Conservation (phyloP, 2,113 vertebrate species). For the Periophthalmus modestus region DNA sequence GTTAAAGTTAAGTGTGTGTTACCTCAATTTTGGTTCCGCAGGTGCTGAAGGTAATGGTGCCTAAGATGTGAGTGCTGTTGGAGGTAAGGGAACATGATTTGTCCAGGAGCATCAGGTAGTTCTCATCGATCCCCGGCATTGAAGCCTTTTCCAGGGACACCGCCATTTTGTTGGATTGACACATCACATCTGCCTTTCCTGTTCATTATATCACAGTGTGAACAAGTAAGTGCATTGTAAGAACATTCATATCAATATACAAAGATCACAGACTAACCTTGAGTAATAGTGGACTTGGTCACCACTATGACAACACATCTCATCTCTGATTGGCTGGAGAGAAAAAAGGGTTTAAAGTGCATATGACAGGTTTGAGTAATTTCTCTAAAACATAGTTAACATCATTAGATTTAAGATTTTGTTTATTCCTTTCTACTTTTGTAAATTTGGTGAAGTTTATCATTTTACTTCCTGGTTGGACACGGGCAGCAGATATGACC, state of each 20-base stretch:
- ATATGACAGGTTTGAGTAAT: neutral
- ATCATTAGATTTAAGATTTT: too few relatives aligned
- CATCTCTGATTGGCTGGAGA: slow-evolving; percentile 75
- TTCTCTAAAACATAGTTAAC: neutral
- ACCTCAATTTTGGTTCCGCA: slow-evolving; percentile 75
- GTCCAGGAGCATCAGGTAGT: slow-evolving; percentile 66
- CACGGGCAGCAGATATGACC: too few relatives aligned
- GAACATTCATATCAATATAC: too few relatives aligned
- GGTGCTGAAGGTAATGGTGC: slow-evolving; percentile 62
- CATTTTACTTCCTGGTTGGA: too few relatives aligned
- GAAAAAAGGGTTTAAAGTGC: neutral
- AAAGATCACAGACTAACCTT: slow-evolving; percentile 55
- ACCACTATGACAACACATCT: slow-evolving; percentile 70
- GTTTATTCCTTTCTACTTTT: too few relatives aligned
- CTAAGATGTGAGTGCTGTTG: slow-evolving; percentile 72
- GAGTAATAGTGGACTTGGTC: slow-evolving; percentile 18
- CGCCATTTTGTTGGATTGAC: slow-evolving; percentile 59
- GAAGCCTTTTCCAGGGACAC: slow-evolving; percentile 62
- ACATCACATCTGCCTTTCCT: slow-evolving; percentile 58
- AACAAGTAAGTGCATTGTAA: neutral
- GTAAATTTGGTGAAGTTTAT: too few relatives aligned
- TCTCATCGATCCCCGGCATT: slow-evolving; percentile 62
- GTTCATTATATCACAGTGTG: slow-evolving; percentile 1
- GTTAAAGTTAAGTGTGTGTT: too few relatives aligned
- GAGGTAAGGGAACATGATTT: slow-evolving; percentile 64